phyloP scores from a whole-genome alignment of 1,140 invertebrate genomes.

The Drosophila orosa region DNA sequence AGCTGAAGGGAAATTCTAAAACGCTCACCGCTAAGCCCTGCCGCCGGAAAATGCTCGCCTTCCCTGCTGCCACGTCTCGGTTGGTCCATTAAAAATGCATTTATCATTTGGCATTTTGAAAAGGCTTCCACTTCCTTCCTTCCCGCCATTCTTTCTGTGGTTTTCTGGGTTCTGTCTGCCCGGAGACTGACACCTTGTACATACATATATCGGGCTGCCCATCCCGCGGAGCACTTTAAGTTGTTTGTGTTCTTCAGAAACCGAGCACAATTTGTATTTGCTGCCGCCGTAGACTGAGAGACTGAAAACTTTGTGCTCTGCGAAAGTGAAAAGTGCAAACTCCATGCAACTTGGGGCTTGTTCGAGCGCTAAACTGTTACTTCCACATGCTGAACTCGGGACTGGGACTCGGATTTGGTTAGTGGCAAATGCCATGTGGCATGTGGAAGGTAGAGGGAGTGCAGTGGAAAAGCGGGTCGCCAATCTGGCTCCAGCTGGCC shows the following conservation, averaged over 20 bases:
- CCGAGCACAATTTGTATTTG: conserved; percentile 70
- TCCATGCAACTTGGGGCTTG: conserved; percentile 73
- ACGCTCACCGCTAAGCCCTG: conserved; percentile 57
- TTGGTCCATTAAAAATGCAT: conserved; percentile 79
- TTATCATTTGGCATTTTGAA: conserved; percentile 79
- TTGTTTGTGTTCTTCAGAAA: conserved; percentile 41
- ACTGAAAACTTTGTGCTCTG: conserved; percentile 44
- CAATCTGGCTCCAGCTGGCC: conserved; percentile 65
- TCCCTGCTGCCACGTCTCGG: conserved; percentile 27
- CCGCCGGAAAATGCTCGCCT: conserved; percentile 53
- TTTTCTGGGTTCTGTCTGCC: conserved; percentile 9
- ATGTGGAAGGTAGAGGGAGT: neutral
- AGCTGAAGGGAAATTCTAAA: conserved; percentile 33
- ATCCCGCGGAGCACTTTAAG: conserved; percentile 51
- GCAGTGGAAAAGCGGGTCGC: conserved; percentile 28
- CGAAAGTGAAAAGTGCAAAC: conserved; percentile 64
- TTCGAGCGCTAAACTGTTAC: conserved; percentile 80
- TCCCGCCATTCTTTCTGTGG: neutral
- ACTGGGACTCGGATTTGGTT: conserved; percentile 7
- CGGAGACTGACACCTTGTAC: conserved; percentile 42
- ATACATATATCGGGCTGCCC: conserved; percentile 43
- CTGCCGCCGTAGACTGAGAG: conserved; percentile 37
- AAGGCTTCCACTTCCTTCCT: conserved; percentile 71
- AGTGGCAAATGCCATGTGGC: conserved; percentile 13
- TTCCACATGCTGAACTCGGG: conserved; percentile 63